phyloP scores from a whole-genome alignment of 2,797 vertebrate species.

The Sparidentex hasta region DNA sequence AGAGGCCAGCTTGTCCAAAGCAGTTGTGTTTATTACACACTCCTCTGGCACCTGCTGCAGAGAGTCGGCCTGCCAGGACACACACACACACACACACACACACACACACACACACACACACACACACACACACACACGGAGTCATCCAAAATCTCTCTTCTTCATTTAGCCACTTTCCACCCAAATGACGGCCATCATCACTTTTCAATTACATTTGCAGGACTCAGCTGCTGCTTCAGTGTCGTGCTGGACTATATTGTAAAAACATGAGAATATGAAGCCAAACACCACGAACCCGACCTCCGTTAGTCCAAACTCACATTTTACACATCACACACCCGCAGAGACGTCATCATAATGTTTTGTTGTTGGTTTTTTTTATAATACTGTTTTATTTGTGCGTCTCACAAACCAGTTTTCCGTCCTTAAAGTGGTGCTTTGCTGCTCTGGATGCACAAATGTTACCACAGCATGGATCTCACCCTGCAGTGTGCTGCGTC shows the following conservation, averaged over 20 bases:
- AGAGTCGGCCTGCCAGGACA: constrained; percentile 77
- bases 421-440: neutral
- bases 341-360: neutral
- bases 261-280: constrained; percentile 24
- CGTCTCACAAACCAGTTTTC: neutral
- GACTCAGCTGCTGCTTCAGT: constrained; percentile 52
- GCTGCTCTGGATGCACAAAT: neutral
- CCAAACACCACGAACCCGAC: neutral
- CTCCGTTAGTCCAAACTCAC: neutral
- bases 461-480: neutral
- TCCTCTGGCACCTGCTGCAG: constrained; percentile 85
- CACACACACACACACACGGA: constrained; percentile 13
- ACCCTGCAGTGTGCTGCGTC: neutral
- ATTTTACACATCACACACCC: constrained; percentile 1
- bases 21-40: constrained; percentile 85
- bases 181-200: constrained; percentile 68
- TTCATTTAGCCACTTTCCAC: constrained; percentile 65
- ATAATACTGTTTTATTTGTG: neutral
- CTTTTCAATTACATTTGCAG: constrained; percentile 67
- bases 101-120: constrained; percentile 30
- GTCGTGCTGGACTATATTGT: neutral
- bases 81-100: constrained; percentile 44
- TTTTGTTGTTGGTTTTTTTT: neutral
- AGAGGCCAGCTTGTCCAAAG: constrained; percentile 84
- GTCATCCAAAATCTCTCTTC: constrained; percentile 54